These are phyloP conservation scores for Rhinogobius similis DNA, from an alignment of 2,113 vertebrate genomes.

Conservation along the genomic window DNA sequence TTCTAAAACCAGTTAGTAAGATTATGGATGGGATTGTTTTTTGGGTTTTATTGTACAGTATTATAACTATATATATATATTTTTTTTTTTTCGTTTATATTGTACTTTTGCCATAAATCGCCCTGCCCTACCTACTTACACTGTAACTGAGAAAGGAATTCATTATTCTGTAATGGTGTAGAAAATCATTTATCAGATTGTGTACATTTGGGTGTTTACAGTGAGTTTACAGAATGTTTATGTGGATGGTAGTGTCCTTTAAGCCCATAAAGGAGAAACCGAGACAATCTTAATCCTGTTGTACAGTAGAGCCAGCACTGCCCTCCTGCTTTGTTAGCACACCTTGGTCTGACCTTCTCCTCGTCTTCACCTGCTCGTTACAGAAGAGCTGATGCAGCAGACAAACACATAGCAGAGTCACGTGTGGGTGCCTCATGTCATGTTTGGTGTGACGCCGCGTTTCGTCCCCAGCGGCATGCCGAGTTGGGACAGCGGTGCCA, in stretches of 20 bases:
- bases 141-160: too few relatives aligned
- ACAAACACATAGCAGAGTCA: constrained; percentile 36
- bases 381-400: constrained; percentile 44
- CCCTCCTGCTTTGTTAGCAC: neutral
- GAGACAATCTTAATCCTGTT: neutral
- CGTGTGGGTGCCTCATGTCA: constrained; percentile 22
- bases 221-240: too few relatives aligned
- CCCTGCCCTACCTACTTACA: too few relatives aligned
- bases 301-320: neutral
- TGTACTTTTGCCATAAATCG: too few relatives aligned
- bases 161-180: neutral
- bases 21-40: too few relatives aligned
- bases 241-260: neutral
- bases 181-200: too few relatives aligned
- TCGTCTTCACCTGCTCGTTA: constrained; percentile 8
- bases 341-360: constrained; percentile 3
- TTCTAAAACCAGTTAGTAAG: too few relatives aligned
- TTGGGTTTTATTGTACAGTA: too few relatives aligned
- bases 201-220: too few relatives aligned
- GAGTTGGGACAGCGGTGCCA: constrained; percentile 25
- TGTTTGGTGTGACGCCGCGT: constrained; percentile 26
- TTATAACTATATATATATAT: too few relatives aligned
- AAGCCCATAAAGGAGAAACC: neutral
- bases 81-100: too few relatives aligned
- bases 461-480: constrained; percentile 40